Base-by-base conservation (phyloP, 2,888 invertebrate genomes). In the Ephialtes manifestator region DNA sequence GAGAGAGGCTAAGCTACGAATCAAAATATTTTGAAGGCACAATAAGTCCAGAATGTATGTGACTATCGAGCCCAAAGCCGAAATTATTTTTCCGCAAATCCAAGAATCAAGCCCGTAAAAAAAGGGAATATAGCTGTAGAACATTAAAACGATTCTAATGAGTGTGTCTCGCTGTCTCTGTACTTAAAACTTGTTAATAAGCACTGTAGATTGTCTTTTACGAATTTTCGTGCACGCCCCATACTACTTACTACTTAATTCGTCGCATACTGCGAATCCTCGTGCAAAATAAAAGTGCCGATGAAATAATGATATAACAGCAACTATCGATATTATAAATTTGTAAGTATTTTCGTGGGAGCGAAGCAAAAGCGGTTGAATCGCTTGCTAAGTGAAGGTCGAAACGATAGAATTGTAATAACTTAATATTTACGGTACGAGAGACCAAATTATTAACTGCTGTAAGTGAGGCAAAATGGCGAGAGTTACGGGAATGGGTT, bases 1-100 rank as follows among this genome's bases (percentile, higher is more conserved):
- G 31, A 71, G 70, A 58, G 70, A 67, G 83, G 78, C 78, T 85
- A 88, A 85, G 86, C 85, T 85, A 80, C 75, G 70, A 84, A 88
- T 87, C 84, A 82, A 86, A 86, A 85, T 15, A 68, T 24, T 10
- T 20, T 15, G 4, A 48, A 43, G 39, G 24, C 71, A 72, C 51
- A 43, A 67, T 58, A 51, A 78, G 46, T 72, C 13, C 31, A 28
- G 71, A 51, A 76, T 68, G 75, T 39, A 60, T 31, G 70, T n/a
- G 70, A 43, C n/a, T 71, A 48, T 75, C 28, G 7, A 74, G 53
- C 28, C 65, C 65, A 15, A 18, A 28, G 15, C 39, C 72, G 20
- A 74, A n/a, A 79, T 48, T 60, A 71, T 79, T 71, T 71, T 79
- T 60, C n/a, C 48, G 48, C 39, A 58, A 20, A 39, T 60, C 4